Base-by-base conservation (phyloP, 2,797 vertebrate genomes). In the Simalia tracyae region DNA sequence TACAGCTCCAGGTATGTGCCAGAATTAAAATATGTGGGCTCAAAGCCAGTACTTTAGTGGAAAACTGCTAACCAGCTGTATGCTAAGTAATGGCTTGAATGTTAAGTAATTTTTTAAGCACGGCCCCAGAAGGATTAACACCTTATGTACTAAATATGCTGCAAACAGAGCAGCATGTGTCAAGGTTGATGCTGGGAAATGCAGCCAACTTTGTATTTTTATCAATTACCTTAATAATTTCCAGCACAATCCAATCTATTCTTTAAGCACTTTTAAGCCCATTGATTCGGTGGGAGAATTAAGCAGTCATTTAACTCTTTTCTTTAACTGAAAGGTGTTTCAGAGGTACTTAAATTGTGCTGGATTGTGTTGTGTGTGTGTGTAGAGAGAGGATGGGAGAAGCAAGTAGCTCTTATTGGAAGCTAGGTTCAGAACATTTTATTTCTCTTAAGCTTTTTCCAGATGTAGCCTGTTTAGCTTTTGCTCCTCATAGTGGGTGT, bases 1-100 rank as follows among this genome's bases (percentile, higher is more conserved):
- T 99, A 97, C 99, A 99, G 97, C 99, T 99, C 95, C 99, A 99
- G 99, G 99, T 98, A 99, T 98, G 99, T 98, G 97, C 98, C 97
- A 98, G 97, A 98, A 98, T 98, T 98, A 98, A 98, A 98, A 98
- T 98, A 98, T 96, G 97, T 97, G 98, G 98, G 98, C 98, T 91
- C 6, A 11, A 94, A 95, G 98, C 99, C 98, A 99, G 97, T 96
- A 97, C 97, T 97, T 97, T 97, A 98, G 98, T 98, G 97, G 97
- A 97, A 98, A 97, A 98, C 98, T 97, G 98, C 97, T 98, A 98
- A 98, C 98, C 98, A 99, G 98, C 98, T 99, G 98, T 98, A 98
- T 98, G 97, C 98, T 98, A 98, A 99, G 98, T 98, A 98, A 99
- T 98, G 98, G 98, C 97, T 97, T 97, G 97, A 97, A 98, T 98